phyloP scores from a whole-genome alignment of 2,888 invertebrate genomes.

The Cistogaster globosa region DNA sequence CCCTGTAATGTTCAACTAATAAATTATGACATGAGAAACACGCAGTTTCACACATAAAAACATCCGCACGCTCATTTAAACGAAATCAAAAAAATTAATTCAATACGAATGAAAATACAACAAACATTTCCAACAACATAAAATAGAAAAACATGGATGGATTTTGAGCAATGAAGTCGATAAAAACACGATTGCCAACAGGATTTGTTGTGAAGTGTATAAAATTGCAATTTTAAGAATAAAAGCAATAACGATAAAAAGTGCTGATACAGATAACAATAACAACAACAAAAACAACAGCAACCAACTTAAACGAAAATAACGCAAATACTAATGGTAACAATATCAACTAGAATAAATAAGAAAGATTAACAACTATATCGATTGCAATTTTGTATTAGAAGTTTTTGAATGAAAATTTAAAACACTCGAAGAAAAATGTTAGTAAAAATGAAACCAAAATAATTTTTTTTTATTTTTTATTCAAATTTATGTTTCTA shows the following conservation, averaged over 20 bases:
- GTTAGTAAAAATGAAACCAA: neutral
- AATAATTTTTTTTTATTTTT: too few relatives aligned
- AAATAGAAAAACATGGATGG: neutral
- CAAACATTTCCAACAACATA: neutral
- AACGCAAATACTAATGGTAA: slow-evolving; percentile 33
- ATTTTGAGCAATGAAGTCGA: slow-evolving; percentile 8
- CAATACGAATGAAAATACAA: slow-evolving; percentile 12
- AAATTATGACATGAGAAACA: slow-evolving; percentile 43
- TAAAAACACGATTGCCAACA: slow-evolving; percentile 49
- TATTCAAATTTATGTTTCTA: too few relatives aligned
- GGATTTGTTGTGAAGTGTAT: slow-evolving; percentile 58
- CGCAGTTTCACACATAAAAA: neutral
- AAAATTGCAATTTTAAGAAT: slow-evolving; percentile 58
- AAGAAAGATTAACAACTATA: slow-evolving; percentile 56
- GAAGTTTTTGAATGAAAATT: neutral
- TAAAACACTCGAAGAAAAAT: slow-evolving; percentile 19
- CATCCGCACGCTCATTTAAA: slow-evolving; percentile 21
- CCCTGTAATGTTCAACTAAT: slow-evolving; percentile 18
- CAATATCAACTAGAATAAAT: slow-evolving; percentile 50
- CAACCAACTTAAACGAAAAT: slow-evolving; percentile 1
- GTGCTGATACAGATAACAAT: slow-evolving; percentile 30
- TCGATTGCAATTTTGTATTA: slow-evolving; percentile 43
- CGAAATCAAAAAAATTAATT: slow-evolving; percentile 43
- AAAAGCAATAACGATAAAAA: slow-evolving; percentile 23
- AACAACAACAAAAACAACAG: slow-evolving; percentile 29